Evolutionary conservation across 2,797 vertebrate species (phyloP), one percentile per base, ranked within the genome.

Genomic region (Tympanoctomys barrerae): DNA sequence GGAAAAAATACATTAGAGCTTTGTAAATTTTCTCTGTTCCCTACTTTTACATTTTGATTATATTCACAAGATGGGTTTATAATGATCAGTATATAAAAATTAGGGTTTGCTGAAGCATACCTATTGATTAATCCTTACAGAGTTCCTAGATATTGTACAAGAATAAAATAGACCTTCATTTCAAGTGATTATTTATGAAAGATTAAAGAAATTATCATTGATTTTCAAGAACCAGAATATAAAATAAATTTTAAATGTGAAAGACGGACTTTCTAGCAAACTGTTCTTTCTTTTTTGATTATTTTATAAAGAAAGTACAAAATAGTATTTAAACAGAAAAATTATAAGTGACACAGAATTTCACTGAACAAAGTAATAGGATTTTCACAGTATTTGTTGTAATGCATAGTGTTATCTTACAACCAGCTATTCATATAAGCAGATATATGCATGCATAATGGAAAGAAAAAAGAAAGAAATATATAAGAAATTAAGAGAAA

Each of bases 191-290:
- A 26, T 80, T 89, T 93, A 94, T 83, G 95, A 77, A 83, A 96
- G 87, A 96, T 77, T 86, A 85, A 70, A 86, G 2, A 59, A 64
- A 86, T 87, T 97, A 94, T 77, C 11, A 42, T 87, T 78, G 18
- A 0, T 94, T 97, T 97, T 94, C 85, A 93, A 93, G 28, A 94
- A 21, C 64, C 90, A 73, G 92, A 96, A 73, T 91, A 98, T 97
- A 97, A 97, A 98, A 98, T 96, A 97, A 97, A 97, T 90, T 92
- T 96, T 89, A 94, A 97, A 90, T 97, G 96, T 97, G 98, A 98
- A 90, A 80, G 93, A 96, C 33, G 16, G 46, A 49, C 71, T 82
- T 85, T 98, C 96, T 95, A 96, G 95, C 89, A 97, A 93, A 97
- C 59, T 96, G 94, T 96, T 90, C 89, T 87, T 96, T 91, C 84